Evolutionary conservation across 2,888 invertebrate species (phyloP).

Genomic region (Caprella mutica): DNA sequence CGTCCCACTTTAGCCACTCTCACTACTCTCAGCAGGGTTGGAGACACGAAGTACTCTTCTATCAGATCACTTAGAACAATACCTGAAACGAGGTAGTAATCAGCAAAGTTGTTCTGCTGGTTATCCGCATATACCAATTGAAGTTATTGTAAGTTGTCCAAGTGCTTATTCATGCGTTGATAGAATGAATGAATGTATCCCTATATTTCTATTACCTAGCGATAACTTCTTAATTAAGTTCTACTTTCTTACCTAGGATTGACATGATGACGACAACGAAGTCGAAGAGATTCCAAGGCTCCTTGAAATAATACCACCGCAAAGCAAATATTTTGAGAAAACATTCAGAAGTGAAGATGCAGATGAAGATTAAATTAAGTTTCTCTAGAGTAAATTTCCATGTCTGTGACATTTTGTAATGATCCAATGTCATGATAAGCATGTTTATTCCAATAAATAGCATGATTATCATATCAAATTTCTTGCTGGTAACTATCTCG

Average conservation of each 20-base stretch:
- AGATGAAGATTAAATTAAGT: conserved; percentile 95
- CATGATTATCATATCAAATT: conserved; percentile 99
- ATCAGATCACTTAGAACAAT: conserved; percentile 92
- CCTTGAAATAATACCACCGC: conserved; percentile 96
- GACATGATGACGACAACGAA: conserved; percentile 97
- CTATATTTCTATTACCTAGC: no score
- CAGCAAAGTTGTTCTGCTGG: no score
- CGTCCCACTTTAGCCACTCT: conserved; percentile 97
- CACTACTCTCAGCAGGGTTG: conserved; percentile 92
- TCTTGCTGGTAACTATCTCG: conserved; percentile 94
- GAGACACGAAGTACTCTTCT: conserved; percentile 95
- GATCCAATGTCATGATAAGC: conserved; percentile 97
- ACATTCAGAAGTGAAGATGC: conserved; percentile 96
- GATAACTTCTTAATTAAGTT: neutral
- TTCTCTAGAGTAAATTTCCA: conserved; percentile 59
- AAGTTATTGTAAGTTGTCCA: no score
- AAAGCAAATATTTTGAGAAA: conserved; percentile 95
- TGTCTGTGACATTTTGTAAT: conserved; percentile 48
- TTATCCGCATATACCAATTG: no score
- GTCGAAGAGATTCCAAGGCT: conserved; percentile 99
- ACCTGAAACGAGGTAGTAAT: conserved; percentile 58
- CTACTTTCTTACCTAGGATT: conserved; percentile 75
- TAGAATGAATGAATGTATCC: no score
- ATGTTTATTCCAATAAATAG: conserved; percentile 96
- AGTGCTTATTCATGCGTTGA: no score